phyloP scores from a whole-genome alignment of 2,113 vertebrate species.

The Dasypus novemcinctus region DNA sequence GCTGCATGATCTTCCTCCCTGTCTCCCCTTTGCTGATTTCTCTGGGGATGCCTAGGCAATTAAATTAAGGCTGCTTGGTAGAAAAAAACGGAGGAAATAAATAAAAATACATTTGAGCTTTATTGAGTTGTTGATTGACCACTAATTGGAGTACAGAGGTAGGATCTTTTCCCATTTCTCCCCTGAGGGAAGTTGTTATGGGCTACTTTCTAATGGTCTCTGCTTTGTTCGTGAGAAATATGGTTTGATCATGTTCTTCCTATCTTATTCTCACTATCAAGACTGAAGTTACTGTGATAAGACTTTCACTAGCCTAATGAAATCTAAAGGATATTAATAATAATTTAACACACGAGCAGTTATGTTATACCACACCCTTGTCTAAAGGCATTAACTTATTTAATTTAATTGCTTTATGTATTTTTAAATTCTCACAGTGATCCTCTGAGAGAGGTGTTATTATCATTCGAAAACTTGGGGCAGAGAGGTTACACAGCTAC shows the following conservation, averaged over 20 bases:
- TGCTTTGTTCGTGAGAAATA: neutral
- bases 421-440: conserved; percentile 1
- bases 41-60: neutral
- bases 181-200: neutral
- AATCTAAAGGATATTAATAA: neutral
- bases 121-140: neutral
- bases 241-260: neutral
- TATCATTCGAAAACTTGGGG: neutral
- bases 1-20: neutral
- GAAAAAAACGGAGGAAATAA: neutral
- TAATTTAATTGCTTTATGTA: neutral
- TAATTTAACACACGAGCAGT: neutral
- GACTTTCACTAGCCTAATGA: neutral
- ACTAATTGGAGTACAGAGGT: too few relatives aligned
- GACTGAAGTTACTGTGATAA: neutral
- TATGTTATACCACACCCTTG: neutral
- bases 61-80: neutral
- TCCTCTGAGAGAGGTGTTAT: neutral
- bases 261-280: neutral
- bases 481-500: conserved; percentile 29
- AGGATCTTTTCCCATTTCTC: neutral
- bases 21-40: neutral
- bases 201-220: neutral
- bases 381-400: neutral
- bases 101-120: neutral